Evolutionary conservation across 1,140 invertebrate genomes (phyloP), one percentile per base, ranked within the genome.

Genomic region (Plodia interpunctella): DNA sequence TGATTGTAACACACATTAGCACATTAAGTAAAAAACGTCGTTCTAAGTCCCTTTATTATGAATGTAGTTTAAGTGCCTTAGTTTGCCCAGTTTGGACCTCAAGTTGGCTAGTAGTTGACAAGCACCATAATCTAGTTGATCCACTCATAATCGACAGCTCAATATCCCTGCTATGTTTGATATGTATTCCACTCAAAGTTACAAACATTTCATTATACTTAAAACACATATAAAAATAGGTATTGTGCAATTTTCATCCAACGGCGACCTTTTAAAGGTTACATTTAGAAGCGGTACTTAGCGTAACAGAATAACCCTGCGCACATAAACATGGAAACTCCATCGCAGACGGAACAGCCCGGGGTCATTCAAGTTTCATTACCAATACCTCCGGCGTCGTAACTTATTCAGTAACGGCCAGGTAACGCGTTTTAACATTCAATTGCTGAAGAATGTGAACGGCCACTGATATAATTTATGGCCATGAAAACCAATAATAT

Each of bases 351-450:
- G 76, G 73, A 74, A 74, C 68, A 73, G 67, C 74, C 73, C 72
- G 63, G 61, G 78, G 83, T 86, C 83, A 88, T 86, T 85, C 81
- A 83, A 86, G 79, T 88, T 86, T 86, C 83, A 88, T 86, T 80
- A 83, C 81, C 83, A 83, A 86, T 88, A 86, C 70, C 75, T 76
- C 72, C 68, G 58, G 64, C 68, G 81, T 81, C 75, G 83, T 86
- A 86, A 86, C 80, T 88, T 86, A 88, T 88, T 88, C 83, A 86
- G 72, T 76, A 75, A 78, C 72, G 81, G 80, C 70, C 80, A 85
- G 83, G 83, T 83, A 81, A 82, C 80, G 73, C 73, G 74, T 77
- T 85, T 86, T 86, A 83, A 82, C 83, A 88, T 85, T 84, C 81
- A 86, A 86, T 86, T 75, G 72, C 72, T 68, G 63, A 87, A 78